Base-by-base conservation (phyloP, 2,113 vertebrate genomes). In the Eleginops maclovinus region DNA sequence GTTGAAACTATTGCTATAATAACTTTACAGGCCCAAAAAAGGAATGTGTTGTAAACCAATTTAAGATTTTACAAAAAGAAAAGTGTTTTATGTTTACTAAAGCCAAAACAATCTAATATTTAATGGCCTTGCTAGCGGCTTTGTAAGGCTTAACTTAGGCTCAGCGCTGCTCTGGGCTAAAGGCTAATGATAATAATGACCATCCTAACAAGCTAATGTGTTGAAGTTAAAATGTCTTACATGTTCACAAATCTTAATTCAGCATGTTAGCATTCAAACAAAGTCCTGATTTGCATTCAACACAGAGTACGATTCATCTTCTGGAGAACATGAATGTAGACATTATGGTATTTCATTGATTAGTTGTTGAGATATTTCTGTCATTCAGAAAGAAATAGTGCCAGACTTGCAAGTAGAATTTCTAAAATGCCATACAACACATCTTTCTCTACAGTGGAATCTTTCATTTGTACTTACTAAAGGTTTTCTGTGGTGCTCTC, bases 401-500 rank as follows among this genome's bases (percentile, higher is more conserved):
- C 17, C 44, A 31, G 31, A 5, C 31, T 7, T 36, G 31, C 7
- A 36, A 36, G 31, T 36, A 36, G 31, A 8, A 36, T 36, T 36
- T 36, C 7, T 36, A 24, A 61, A 22, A 17, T 11, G 26, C 15
- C 21, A 8, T 9, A 13, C 8, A 43, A 5, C 14, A 4, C 22
- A 50, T 58, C 1, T n/a, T 24, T 7, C 1, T 2, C 4, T 16
- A 5, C 58, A 41, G n/a, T 40, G 14, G 15, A n/a, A 16, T 50
- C 61, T 6, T 54, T n/a, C 4, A 13, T 4, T 3, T 2, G 1
- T 77, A 93, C 97, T 97, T 92, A 98, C 97, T 93, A 96, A 82
- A 8, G 97, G 97, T 61, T 85, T 92, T 0, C 87, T 96, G 62
- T 91, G 81, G 72, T 94, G 90, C 77, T 93, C 95, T 65, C 91